Percentiles rank a stretch among this genome's conserved stretches.
These are phyloP conservation scores for Euschistus heros DNA, from an alignment of 1,140 invertebrate species.

Conservation along the genomic window DNA sequence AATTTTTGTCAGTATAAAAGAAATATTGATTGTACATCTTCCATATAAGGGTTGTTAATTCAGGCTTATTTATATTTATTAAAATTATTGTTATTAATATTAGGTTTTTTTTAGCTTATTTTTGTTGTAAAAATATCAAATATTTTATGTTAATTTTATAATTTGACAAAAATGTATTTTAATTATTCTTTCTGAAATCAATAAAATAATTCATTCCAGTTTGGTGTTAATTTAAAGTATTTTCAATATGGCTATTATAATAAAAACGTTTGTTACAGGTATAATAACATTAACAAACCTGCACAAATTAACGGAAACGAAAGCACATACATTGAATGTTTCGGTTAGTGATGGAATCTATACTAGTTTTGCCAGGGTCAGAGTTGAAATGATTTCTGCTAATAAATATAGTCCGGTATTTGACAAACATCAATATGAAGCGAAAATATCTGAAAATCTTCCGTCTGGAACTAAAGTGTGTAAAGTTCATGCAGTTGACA, in stretches of 20 bases:
- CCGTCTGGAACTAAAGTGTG: slow-evolving; percentile 60
- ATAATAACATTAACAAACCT: slow-evolving; percentile 49
- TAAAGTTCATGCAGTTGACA: slow-evolving; percentile 64
- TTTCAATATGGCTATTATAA: not conserved
- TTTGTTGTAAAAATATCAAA: too few relatives aligned
- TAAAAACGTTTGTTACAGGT: slow-evolving; percentile 29
- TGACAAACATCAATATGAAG: slow-evolving; percentile 60
- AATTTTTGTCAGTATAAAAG: not conserved
- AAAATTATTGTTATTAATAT: too few relatives aligned
- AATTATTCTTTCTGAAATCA: too few relatives aligned
- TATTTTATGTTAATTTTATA: not conserved
- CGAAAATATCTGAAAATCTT: slow-evolving; percentile 67
- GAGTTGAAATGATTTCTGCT: slow-evolving; percentile 66
- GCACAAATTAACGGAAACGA: slow-evolving; percentile 43
- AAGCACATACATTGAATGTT: slow-evolving; percentile 57
- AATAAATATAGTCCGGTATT: slow-evolving; percentile 74
- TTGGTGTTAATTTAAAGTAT: not conserved
- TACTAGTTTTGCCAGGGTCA: slow-evolving; percentile 67
- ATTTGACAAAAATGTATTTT: too few relatives aligned
- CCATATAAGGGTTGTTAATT: not conserved
- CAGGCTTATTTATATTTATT: not conserved
- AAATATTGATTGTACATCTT: too few relatives aligned
- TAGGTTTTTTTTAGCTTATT: too few relatives aligned
- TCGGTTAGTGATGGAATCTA: slow-evolving; percentile 87
- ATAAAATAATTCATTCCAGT: not conserved